Conservation (phyloP, 2,888 invertebrate genomes). For the Sminthurides aquaticus region DNA sequence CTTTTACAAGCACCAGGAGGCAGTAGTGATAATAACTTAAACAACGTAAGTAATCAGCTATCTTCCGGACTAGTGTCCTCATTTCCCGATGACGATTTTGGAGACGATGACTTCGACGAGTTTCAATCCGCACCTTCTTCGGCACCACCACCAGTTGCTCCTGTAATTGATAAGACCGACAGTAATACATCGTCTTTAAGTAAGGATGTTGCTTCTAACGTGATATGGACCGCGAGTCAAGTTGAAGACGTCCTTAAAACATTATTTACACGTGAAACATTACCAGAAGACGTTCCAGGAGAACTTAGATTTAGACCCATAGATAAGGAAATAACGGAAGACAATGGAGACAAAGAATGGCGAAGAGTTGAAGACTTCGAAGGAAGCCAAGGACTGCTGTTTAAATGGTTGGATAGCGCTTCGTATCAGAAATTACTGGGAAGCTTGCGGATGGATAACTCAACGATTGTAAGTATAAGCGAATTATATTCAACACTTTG, state of each 20-base stretch:
- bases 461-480: constrained; percentile 31
- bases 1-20: too few species aligned
- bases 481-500: constrained; percentile 1
- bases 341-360: constrained; percentile 26
- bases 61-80: too few species aligned
- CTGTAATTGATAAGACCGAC: too few species aligned
- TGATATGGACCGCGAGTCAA: not conserved
- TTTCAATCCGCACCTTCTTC: constrained; percentile 14
- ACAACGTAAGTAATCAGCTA: too few species aligned
- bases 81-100: constrained; percentile 6
- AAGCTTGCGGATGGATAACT: constrained; percentile 37
- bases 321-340: constrained; percentile 28
- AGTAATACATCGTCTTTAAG: too few species aligned
- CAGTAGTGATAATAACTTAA: too few species aligned
- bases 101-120: constrained; percentile 30
- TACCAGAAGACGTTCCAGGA: not conserved
- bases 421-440: constrained; percentile 31
- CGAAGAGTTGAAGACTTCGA: constrained; percentile 38
- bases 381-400: constrained; percentile 35
- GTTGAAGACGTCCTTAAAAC: constrained; percentile 17
- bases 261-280: constrained; percentile 10
- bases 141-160: not conserved
- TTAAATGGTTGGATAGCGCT: constrained; percentile 36
- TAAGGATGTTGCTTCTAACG: too few species aligned
- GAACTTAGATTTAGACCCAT: constrained; percentile 7